These are phyloP conservation scores for Grus americana DNA, from an alignment of 2,113 vertebrate species.

Conservation along the genomic window DNA sequence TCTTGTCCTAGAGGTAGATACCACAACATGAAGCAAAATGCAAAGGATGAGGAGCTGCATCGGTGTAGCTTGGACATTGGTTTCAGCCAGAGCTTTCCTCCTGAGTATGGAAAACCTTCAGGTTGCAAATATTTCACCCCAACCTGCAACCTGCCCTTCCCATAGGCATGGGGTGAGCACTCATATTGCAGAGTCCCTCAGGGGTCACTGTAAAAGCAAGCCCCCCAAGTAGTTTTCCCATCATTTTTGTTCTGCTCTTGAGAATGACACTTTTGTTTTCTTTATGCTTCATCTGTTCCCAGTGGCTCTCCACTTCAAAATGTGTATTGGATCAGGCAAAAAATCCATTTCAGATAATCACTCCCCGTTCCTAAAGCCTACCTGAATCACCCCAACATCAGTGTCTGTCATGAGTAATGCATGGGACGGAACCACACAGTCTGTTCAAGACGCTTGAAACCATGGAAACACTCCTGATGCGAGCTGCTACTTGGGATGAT, in stretches of 20 bases:
- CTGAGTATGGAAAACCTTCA: not conserved
- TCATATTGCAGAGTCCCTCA: not conserved
- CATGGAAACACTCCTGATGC: slow-evolving; percentile 15
- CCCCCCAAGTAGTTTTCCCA: not conserved
- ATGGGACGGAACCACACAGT: slow-evolving; percentile 26
- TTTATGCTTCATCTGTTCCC: not conserved
- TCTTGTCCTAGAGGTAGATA: not conserved
- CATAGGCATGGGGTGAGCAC: not conserved
- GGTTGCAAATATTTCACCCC: not conserved
- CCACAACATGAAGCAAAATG: not conserved
- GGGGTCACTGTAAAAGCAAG: not conserved
- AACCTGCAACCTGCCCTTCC: not conserved
- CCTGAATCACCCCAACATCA: slow-evolving; percentile 36
- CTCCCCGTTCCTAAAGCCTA: not conserved
- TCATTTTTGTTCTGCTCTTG: not conserved
- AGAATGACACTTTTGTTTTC: accelerated
- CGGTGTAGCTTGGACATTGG: not conserved
- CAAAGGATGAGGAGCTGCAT: not conserved
- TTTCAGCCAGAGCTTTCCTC: not conserved
- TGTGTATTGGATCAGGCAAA: not conserved
- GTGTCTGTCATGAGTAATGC: slow-evolving; percentile 41
- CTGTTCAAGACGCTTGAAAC: slow-evolving; percentile 37
- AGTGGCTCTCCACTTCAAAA: not conserved
- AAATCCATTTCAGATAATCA: not conserved
- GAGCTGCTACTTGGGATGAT: slow-evolving; percentile 11